Evolutionary conservation across 2,888 invertebrate species (phyloP), one percentile per base, ranked within the genome.

Genomic region (Diogma glabrata): DNA sequence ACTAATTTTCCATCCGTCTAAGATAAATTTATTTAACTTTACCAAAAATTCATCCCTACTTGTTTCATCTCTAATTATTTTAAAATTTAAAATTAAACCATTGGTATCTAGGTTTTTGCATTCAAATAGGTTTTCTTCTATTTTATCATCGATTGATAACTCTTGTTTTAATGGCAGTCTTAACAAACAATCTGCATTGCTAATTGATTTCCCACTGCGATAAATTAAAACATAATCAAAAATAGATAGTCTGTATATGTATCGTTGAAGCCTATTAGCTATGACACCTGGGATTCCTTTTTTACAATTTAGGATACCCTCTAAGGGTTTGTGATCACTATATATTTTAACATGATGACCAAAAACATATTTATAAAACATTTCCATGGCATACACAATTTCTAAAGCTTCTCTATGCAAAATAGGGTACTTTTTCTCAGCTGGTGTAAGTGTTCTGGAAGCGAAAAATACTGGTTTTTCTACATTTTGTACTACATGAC

Each of bases 151-250:
- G 8, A 17, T 19, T 17, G 17, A 14, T 10, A 8, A 10, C 10
- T 38, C 19, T 17, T 10, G 14, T 36, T 7, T 7, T 14, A 36
- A 1, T 7, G 9, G 36, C 3, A 36, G 16, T 36, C 8, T 6
- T 2, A n/a, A 14, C 33, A 33, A 12, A 12, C 4, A 33, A 33
- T 33, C 33, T 6, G 33, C 33, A 33, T 38, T 38, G 17, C 16
- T 17, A 9, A 17, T 36, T 36, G 16, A 16, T 38, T 17, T 38
- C 7, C 19, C 38, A 8, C 16, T 38, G 5, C 38, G 14, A 38
- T 38, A 38, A 40, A 40, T 51, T 2, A 65, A 54, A 30, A 54
- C 10, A 16, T 38, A 38, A 38, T 19, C 10, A 5, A 36, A 33
- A 36, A 36, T 36, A 14, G 36, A 16, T 16, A 38, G 19, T 16